Evolutionary conservation across 2,888 invertebrate species (phyloP).

Genomic region (Fabriciana adippe): DNA sequence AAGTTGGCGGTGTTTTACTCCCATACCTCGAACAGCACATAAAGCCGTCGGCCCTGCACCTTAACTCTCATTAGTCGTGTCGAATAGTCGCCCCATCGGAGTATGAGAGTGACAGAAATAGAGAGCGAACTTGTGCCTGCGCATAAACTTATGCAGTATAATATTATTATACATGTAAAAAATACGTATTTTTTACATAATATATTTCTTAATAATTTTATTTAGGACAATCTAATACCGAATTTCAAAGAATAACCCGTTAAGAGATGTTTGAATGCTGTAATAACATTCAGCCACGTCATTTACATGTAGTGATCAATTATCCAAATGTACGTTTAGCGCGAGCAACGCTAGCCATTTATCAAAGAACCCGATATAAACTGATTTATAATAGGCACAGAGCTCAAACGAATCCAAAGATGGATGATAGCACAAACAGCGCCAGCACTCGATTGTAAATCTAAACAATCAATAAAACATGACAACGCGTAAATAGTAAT

Average conservation of each 20-base stretch:
- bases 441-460: constrained; percentile 1
- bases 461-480: constrained; percentile 30
- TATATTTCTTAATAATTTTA: neutral
- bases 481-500: constrained; percentile 23
- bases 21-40: no score
- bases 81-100: no score
- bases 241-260: constrained; percentile 3
- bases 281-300: constrained; percentile 23
- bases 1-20: no score
- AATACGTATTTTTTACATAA: neutral
- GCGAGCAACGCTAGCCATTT: constrained; percentile 9
- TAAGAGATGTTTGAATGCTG: constrained; percentile 10
- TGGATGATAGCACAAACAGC: constrained; percentile 20
- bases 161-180: no score
- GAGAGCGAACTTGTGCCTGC: no score
- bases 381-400: constrained; percentile 19
- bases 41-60: no score
- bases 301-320: constrained; percentile 27
- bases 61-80: no score
- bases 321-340: constrained; percentile 9
- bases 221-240: neutral
- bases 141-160: no score
- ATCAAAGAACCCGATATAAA: constrained; percentile 18
- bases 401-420: constrained; percentile 20
- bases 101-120: no score